Percentiles rank a stretch among this genome's conserved stretches.
phyloP scores from a whole-genome alignment of 2,113 vertebrate species.

The Caranx ignobilis region DNA sequence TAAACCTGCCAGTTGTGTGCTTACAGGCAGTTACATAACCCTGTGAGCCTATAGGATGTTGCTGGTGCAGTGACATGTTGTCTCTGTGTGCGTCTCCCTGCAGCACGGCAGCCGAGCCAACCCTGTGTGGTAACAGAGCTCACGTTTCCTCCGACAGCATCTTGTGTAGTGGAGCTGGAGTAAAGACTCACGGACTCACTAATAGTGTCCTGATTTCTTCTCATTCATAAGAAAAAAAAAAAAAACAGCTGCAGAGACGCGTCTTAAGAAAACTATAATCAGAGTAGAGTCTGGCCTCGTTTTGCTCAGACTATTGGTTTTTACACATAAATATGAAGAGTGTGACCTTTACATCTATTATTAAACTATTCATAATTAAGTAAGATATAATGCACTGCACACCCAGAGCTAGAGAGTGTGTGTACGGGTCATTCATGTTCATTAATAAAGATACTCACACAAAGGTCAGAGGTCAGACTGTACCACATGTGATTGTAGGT shows the following conservation, averaged over 20 bases:
- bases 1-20: not conserved
- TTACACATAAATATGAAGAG: too few relatives aligned
- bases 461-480: not conserved
- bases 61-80: not conserved
- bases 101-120: too few relatives aligned
- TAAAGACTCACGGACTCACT: not conserved
- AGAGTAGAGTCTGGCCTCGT: too few relatives aligned
- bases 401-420: too few relatives aligned
- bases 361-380: too few relatives aligned
- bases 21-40: slow-evolving; percentile 46
- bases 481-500: too few relatives aligned
- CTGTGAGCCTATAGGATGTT: not conserved
- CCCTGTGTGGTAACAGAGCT: not conserved
- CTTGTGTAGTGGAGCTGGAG: too few relatives aligned
- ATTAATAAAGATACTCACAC: not conserved
- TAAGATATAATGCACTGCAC: too few relatives aligned
- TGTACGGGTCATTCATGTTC: too few relatives aligned
- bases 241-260: not conserved
- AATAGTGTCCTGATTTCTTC: not conserved
- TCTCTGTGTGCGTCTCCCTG: not conserved
- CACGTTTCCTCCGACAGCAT: not conserved
- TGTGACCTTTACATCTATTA: too few relatives aligned
- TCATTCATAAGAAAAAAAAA: not conserved
- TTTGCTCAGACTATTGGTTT: too few relatives aligned
- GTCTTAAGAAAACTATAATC: too few relatives aligned